Conservation (phyloP, 2,888 invertebrate genomes). For the Luperina testacea region DNA sequence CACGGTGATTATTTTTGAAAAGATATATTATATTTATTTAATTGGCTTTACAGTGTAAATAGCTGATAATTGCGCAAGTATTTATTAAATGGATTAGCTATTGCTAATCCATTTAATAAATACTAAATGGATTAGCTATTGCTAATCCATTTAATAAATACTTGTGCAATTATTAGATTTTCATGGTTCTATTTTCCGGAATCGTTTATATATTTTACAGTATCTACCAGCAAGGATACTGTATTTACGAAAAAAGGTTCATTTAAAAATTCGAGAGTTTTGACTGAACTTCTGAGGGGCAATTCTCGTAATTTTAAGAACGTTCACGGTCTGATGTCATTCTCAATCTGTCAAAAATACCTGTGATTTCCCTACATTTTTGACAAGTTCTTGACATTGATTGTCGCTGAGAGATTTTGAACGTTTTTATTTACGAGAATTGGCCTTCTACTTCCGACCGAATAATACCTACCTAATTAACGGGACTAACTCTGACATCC, state of each 20-base stretch:
- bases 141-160: neutral
- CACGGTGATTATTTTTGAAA: constrained; percentile 13
- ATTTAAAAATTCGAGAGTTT: neutral
- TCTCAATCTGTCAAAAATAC: neutral
- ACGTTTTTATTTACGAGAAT: neutral
- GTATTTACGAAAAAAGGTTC: neutral
- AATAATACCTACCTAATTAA: neutral
- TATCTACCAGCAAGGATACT: neutral
- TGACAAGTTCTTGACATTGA: neutral
- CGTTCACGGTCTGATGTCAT: neutral
- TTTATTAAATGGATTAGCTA: too few relatives aligned
- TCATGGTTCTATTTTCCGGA: neutral
- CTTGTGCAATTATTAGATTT: neutral
- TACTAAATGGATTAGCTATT: too few relatives aligned
- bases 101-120: too few relatives aligned
- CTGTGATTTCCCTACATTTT: neutral
- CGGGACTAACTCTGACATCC: neutral
- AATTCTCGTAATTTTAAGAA: neutral
- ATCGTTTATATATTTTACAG: neutral
- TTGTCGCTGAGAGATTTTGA: neutral
- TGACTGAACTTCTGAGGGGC: neutral
- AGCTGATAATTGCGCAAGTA: too few relatives aligned
- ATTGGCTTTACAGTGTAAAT: constrained; percentile 5
- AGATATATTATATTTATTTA: neutral
- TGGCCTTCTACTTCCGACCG: neutral